phyloP scores from a whole-genome alignment of 1,140 invertebrate genomes.

The Mizuhopecten yessoensis region DNA sequence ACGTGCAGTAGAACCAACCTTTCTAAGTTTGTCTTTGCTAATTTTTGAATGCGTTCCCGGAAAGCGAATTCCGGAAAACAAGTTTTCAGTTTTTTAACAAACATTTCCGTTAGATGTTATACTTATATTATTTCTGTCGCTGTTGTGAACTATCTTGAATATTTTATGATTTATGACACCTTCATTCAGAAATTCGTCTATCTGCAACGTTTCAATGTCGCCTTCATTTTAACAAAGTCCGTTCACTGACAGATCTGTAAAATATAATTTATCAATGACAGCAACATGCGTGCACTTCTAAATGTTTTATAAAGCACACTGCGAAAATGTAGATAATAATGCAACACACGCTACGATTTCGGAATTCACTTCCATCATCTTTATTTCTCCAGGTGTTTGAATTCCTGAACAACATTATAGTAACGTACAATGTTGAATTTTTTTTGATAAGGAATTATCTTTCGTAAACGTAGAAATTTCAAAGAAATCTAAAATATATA shows the following conservation, averaged over 20 bases:
- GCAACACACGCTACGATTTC: background rate
- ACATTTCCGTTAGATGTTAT: no score
- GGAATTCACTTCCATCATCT: background rate
- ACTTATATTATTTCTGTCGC: no score
- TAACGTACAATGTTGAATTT: background rate
- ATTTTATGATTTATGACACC: no score
- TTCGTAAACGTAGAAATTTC: background rate
- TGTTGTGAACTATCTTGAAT: no score
- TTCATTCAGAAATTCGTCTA: background rate
- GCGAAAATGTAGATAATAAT: background rate
- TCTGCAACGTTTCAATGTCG: background rate
- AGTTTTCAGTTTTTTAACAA: no score
- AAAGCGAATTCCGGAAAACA: no score
- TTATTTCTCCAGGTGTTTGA: background rate
- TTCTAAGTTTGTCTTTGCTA: no score
- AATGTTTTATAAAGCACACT: background rate
- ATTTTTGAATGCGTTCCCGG: no score
- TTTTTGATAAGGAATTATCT: constrained; percentile 30
- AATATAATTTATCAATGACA: background rate
- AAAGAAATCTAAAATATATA: background rate
- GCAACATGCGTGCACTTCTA: background rate
- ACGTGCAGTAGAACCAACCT: no score
- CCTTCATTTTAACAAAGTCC: background rate
- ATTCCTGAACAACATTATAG: background rate
- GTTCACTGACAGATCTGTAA: background rate